Evolutionary conservation across 2,888 invertebrate genomes (phyloP).

Genomic region (Euzophera pinguis): DNA sequence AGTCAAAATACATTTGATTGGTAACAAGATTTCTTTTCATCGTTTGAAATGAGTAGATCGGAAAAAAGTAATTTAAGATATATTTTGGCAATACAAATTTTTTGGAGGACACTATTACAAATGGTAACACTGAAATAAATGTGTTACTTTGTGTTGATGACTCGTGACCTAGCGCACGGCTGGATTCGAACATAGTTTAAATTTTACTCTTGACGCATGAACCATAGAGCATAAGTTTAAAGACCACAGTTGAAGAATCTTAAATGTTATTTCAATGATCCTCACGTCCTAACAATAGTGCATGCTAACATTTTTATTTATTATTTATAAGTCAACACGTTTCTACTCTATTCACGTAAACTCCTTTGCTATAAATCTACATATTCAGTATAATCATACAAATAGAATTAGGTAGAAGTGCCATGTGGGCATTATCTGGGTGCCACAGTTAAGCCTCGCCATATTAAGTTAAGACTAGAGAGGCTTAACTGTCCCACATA

Average conservation of each 20-base stretch:
- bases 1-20: background rate
- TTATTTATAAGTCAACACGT: too few relatives aligned
- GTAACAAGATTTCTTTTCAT: background rate
- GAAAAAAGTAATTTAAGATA: background rate
- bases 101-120: constrained; percentile 31
- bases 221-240: background rate
- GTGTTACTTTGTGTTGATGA: background rate
- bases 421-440: too few relatives aligned
- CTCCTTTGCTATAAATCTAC: too few relatives aligned
- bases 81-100: constrained; percentile 28
- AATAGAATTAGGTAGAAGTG: too few relatives aligned
- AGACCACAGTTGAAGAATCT: background rate
- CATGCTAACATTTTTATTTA: too few relatives aligned
- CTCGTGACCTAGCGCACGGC: background rate
- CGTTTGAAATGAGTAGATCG: background rate
- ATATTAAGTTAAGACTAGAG: too few relatives aligned
- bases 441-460: too few relatives aligned
- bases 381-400: too few relatives aligned
- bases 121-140: constrained; percentile 19
- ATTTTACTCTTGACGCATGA: background rate
- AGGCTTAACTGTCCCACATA: too few relatives aligned
- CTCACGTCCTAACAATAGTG: background rate
- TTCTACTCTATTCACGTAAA: too few relatives aligned
- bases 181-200: background rate
- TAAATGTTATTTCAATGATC: background rate